These are phyloP conservation scores for Apocheima hispidaria DNA, from an alignment of 2,888 invertebrate genomes.

Conservation along the genomic window DNA sequence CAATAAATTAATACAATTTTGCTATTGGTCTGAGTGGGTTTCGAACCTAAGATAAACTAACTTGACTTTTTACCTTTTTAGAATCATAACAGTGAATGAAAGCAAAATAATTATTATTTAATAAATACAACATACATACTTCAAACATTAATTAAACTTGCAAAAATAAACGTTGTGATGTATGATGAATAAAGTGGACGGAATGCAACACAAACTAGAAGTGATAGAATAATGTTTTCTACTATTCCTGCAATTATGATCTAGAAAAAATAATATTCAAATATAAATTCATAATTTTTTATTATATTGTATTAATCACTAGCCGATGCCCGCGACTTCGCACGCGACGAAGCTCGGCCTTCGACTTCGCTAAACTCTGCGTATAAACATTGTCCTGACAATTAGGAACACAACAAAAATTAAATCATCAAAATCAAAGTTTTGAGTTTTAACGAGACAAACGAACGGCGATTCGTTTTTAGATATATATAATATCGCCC, in stretches of 20 bases:
- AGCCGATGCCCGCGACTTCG: too few species aligned
- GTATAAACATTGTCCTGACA: too few species aligned
- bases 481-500: too few species aligned
- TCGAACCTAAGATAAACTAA: background rate
- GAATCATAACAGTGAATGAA: slow-evolving; percentile 9
- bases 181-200: slow-evolving; percentile 23
- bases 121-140: background rate
- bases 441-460: too few species aligned
- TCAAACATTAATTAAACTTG: background rate
- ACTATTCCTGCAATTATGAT: background rate
- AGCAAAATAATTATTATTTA: background rate
- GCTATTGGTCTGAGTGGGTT: slow-evolving; percentile 3
- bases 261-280: background rate
- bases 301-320: too few species aligned
- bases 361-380: too few species aligned
- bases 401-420: too few species aligned
- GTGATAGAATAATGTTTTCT: background rate
- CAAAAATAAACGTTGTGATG: slow-evolving; percentile 23
- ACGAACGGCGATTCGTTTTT: too few species aligned
- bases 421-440: too few species aligned
- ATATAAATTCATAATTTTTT: too few species aligned
- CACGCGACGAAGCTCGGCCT: too few species aligned
- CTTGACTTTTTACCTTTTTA: slow-evolving; percentile 5
- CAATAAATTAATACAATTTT: too few species aligned
- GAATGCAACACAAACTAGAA: slow-evolving; percentile 34